These are phyloP conservation scores for Tridacna gigas DNA, from an alignment of 2,888 invertebrate genomes.

Conservation along the genomic window DNA sequence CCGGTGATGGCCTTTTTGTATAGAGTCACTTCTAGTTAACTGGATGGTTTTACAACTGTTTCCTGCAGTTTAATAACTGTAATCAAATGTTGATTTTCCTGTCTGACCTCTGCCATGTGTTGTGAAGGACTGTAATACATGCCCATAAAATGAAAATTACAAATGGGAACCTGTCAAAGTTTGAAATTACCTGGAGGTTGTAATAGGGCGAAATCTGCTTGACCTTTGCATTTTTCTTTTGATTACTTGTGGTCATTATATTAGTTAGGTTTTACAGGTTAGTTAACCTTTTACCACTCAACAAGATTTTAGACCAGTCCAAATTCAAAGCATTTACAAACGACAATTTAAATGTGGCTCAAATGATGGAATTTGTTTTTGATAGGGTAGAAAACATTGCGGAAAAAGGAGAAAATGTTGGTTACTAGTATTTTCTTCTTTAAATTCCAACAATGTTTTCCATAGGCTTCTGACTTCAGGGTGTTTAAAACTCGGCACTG, in stretches of 20 bases:
- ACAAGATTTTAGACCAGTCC: too few relatives aligned
- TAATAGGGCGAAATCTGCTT: constrained; percentile 4
- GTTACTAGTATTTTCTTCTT: too few relatives aligned
- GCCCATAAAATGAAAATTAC: constrained; percentile 29
- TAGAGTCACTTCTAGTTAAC: constrained; percentile 22
- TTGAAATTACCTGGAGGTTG: constrained; percentile 17
- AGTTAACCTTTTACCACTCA: background rate
- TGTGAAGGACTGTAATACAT: constrained; percentile 20
- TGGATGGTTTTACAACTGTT: constrained; percentile 19
- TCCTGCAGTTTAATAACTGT: constrained; percentile 29
- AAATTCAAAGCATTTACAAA: too few relatives aligned
- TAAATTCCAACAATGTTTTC: too few relatives aligned
- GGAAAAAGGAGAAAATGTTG: too few relatives aligned
- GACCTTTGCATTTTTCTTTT: constrained; percentile 13
- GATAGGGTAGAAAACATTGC: too few relatives aligned
- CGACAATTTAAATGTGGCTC: too few relatives aligned
- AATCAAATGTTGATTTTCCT: constrained; percentile 27
- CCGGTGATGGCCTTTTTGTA: constrained; percentile 26
- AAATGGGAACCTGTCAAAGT: constrained; percentile 19
- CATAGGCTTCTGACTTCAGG: too few relatives aligned
- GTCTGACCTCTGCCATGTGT: constrained; percentile 27
- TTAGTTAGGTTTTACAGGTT: background rate
- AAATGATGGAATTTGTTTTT: too few relatives aligned
- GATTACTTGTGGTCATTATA: constrained; percentile 6
- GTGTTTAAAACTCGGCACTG: too few relatives aligned